phyloP scores from a whole-genome alignment of 1,140 invertebrate genomes.

The Eriosoma lanigerum region DNA sequence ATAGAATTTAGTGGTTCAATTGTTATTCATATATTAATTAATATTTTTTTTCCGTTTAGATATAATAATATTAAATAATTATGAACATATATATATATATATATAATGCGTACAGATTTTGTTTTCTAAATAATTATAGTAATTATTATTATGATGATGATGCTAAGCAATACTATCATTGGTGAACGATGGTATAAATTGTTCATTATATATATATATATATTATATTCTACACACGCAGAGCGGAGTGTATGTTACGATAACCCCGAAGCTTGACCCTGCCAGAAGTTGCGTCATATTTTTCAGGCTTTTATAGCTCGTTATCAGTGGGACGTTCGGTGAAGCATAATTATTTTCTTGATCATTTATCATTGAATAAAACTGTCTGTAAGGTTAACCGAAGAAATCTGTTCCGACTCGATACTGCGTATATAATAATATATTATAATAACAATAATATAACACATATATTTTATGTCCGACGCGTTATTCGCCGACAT shows the following conservation, averaged over 20 bases:
- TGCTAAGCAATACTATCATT: too few relatives aligned
- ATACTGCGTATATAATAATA: background rate
- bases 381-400: constrained; percentile 17
- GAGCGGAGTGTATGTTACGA: constrained; percentile 28
- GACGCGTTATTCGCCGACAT: background rate
- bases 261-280: constrained; percentile 27
- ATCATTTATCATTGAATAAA: constrained; percentile 43
- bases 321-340: constrained; percentile 42
- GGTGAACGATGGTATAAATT: background rate
- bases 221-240: background rate
- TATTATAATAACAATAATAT: too few relatives aligned
- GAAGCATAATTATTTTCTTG: constrained; percentile 44
- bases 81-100: too few relatives aligned
- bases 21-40: too few relatives aligned
- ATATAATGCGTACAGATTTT: background rate
- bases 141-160: background rate
- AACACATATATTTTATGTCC: background rate
- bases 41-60: too few relatives aligned
- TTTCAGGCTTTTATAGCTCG: constrained; percentile 29
- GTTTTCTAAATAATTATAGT: constrained; percentile 15
- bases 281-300: constrained; percentile 49
- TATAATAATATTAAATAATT: too few relatives aligned
- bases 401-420: constrained; percentile 11
- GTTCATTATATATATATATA: background rate
- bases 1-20: too few relatives aligned